These are phyloP conservation scores for Mythimna lalbum DNA, from an alignment of 2,888 invertebrate species.

Conservation along the genomic window DNA sequence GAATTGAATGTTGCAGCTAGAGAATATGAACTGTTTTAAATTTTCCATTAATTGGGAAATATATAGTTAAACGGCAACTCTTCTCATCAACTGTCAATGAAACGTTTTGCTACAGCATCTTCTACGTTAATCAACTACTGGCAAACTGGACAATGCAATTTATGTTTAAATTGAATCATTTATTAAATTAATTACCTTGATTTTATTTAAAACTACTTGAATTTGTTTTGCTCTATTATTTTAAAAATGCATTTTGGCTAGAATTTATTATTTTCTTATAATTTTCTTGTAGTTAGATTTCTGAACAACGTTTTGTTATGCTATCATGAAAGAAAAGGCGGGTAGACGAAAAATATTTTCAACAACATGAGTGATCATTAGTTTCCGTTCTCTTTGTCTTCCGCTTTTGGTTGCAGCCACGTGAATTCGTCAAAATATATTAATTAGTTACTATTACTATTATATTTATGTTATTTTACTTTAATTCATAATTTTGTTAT, in stretches of 20 bases:
- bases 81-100: neutral
- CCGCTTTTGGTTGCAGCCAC: slow-evolving; percentile 60
- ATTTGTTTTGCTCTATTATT: neutral
- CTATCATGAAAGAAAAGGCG: slow-evolving; percentile 32
- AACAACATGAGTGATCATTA: neutral
- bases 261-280: neutral
- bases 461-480: slow-evolving; percentile 1
- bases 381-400: slow-evolving; percentile 53
- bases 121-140: too few species aligned
- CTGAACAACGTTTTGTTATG: slow-evolving; percentile 30
- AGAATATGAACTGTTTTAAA: fast-evolving
- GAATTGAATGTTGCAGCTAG: neutral
- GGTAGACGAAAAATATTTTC: slow-evolving; percentile 57
- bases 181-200: neutral
- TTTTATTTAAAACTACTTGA: neutral
- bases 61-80: slow-evolving; percentile 26
- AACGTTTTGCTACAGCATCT: slow-evolving; percentile 37
- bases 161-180: neutral
- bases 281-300: too few species aligned
- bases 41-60: neutral
- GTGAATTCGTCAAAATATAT: slow-evolving; percentile 46
- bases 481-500: neutral
- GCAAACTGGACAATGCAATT: too few species aligned
- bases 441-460: neutral
- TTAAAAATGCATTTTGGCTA: neutral